A percentile compares a stretch with the other conserved stretches of the same genome.
phyloP scores from a whole-genome alignment of 2,113 vertebrate genomes.

The Corythoichthys haematopterus region DNA sequence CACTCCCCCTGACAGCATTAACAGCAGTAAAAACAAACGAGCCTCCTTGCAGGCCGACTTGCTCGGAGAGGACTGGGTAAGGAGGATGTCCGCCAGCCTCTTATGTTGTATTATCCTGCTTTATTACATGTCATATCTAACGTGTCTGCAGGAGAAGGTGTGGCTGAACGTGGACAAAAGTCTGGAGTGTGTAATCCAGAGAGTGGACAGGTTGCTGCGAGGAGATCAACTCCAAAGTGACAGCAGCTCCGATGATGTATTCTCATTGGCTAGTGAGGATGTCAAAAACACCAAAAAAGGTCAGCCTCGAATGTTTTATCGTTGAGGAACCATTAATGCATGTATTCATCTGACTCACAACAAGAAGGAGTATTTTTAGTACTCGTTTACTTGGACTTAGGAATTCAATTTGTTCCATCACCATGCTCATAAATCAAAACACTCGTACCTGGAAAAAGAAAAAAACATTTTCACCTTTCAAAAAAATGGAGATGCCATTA shows the following conservation, averaged over 20 bases:
- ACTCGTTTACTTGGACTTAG: no score
- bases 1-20: constrained; percentile 78
- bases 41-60: constrained; percentile 84
- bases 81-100: constrained; percentile 16
- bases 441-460: no score
- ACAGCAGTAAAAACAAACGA: constrained; percentile 82
- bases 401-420: no score
- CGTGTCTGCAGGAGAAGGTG: constrained; percentile 82
- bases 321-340: no score
- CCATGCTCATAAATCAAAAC: no score
- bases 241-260: constrained; percentile 85
- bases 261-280: constrained; percentile 70
- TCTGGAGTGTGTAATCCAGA: constrained; percentile 93
- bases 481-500: no score
- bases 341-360: no score
- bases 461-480: no score
- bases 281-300: constrained; percentile 82
- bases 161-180: constrained; percentile 98
- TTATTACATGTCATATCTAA: neutral
- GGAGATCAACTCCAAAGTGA: constrained; percentile 83
- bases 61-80: constrained; percentile 95
- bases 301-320: constrained; percentile 32
- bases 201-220: constrained; percentile 88
- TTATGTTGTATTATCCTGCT: neutral
- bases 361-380: no score